A percentile compares a stretch with the other conserved stretches of the same genome.
phyloP scores from a whole-genome alignment of 37 sponge, comb jelly and placozoan species.

The Oscarella lobularis region DNA sequence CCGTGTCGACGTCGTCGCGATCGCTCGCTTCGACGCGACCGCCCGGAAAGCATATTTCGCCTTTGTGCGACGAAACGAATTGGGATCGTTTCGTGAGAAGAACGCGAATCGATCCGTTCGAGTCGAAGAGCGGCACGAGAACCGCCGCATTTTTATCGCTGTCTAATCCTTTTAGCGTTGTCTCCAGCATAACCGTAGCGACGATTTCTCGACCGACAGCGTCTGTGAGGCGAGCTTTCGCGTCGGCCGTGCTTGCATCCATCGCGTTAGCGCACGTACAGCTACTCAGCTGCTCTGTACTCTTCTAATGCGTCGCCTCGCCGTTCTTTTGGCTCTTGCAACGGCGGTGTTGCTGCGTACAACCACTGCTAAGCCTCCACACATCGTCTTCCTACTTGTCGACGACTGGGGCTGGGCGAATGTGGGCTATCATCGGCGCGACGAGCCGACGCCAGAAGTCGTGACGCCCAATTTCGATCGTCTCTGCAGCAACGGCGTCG shows the following conservation, averaged over 20 bases:
- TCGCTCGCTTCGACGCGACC: neutral
- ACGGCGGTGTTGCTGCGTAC: no score
- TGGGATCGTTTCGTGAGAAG: constrained; percentile 5
- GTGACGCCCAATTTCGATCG: constrained; percentile 16
- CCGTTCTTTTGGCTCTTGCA: no score
- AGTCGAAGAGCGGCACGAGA: neutral
- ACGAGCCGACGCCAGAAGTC: constrained; percentile 17
- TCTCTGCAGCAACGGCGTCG: constrained; percentile 22
- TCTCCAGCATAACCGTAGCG: no score
- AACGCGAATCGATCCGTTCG: neutral
- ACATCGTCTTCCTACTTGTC: neutral
- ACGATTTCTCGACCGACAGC: no score
- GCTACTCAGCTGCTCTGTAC: no score
- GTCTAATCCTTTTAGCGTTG: neutral
- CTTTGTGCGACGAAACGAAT: neutral
- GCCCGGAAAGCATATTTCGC: constrained; percentile 8
- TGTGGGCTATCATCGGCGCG: constrained; percentile 8
- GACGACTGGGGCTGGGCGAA: constrained; percentile 12
- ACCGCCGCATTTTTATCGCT: neutral
- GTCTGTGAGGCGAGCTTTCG: no score
- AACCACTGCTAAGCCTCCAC: no score
- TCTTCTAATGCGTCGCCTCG: no score
- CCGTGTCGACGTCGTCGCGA: neutral
- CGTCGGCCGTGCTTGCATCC: no score
- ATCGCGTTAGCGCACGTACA: no score